Percentiles rank a stretch among this genome's conserved stretches.
Evolutionary conservation across 2,888 invertebrate species (phyloP).

Genomic region (Sepioteuthis lessoniana): DNA sequence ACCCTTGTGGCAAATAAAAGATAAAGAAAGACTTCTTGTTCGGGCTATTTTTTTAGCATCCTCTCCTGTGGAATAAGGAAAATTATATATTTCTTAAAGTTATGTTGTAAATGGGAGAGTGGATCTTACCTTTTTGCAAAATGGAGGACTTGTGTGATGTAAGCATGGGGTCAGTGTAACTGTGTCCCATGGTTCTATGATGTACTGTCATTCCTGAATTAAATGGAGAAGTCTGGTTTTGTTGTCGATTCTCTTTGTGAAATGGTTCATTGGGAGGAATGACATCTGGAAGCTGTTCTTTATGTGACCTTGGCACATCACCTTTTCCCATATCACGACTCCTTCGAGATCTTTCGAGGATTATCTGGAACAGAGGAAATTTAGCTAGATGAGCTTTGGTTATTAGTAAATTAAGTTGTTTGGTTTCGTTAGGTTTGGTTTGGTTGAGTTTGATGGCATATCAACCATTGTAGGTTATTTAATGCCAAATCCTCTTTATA

Average conservation of each 20-base stretch:
- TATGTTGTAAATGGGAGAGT: no score
- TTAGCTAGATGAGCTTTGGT: background rate
- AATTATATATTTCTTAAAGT: no score
- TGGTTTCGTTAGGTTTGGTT: no score
- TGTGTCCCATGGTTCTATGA: background rate
- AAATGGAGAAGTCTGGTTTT: background rate
- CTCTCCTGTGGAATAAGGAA: no score
- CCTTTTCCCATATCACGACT: background rate
- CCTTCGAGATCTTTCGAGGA: slow-evolving; percentile 14
- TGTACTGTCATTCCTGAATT: background rate
- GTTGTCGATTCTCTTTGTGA: slow-evolving; percentile 55
- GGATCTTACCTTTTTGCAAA: background rate
- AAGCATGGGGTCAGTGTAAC: background rate
- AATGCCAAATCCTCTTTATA: no score
- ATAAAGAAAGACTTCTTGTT: no score
- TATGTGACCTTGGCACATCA: no score
- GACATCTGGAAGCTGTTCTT: slow-evolving; percentile 49
- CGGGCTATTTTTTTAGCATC: no score
- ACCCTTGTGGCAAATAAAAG: no score
- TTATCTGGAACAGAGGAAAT: slow-evolving; percentile 48
- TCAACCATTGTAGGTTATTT: no score
- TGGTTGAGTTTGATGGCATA: no score
- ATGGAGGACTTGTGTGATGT: background rate
- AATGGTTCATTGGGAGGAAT: slow-evolving; percentile 60
- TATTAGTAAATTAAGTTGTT: background rate